Evolutionary conservation across 2,797 vertebrate genomes (phyloP).

Genomic region (Lemur catta): DNA sequence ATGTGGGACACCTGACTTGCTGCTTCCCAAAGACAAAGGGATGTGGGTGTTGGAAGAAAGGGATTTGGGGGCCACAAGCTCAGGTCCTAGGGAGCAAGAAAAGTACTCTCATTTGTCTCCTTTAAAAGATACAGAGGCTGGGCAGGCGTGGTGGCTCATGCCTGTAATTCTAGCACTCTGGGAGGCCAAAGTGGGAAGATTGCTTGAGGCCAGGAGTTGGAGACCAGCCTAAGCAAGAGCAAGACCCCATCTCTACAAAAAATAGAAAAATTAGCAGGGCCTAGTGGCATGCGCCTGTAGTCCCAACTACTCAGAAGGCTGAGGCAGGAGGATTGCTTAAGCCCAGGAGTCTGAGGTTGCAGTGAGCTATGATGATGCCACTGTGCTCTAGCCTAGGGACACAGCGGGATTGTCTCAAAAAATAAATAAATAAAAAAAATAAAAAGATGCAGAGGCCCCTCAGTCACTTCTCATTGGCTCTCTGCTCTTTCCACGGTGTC

Average conservation of each 20-base stretch:
- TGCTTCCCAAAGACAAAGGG: conserved; percentile 55
- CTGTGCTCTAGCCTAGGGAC: neutral
- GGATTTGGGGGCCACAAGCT: neutral
- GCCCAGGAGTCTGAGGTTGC: neutral
- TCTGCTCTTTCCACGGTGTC: neutral
- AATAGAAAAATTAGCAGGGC: neutral
- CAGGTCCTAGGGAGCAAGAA: neutral
- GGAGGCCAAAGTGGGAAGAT: neutral
- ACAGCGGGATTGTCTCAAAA: neutral
- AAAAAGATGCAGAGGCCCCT: neutral
- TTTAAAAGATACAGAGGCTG: neutral
- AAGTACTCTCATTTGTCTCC: neutral
- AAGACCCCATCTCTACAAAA: neutral
- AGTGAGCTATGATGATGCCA: neutral
- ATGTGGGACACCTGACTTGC: conserved; percentile 46
- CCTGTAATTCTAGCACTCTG: neutral
- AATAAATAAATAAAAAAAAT: neutral
- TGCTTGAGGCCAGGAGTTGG: neutral
- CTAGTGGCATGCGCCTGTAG: neutral
- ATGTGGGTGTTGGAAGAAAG: conserved; percentile 7
- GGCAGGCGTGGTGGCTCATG: neutral
- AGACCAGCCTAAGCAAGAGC: neutral
- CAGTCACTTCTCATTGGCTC: neutral
- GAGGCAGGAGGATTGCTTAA: neutral
- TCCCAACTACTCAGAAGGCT: neutral